Evolutionary conservation across 2,797 vertebrate species (phyloP), one percentile per base, ranked within the genome.

Genomic region (Carduelis carduelis): DNA sequence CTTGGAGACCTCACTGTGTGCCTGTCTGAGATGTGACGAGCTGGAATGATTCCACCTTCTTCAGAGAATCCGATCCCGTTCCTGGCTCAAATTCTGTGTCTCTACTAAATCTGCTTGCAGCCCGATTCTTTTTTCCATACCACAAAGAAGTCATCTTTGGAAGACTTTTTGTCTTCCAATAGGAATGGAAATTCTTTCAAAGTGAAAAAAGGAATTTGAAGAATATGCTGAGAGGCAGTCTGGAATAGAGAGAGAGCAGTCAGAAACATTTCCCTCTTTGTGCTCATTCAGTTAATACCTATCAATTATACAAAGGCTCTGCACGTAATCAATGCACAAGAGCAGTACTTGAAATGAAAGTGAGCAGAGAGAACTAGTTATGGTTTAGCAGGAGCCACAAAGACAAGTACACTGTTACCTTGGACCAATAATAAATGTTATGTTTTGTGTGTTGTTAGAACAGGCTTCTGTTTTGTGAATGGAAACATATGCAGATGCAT

Each of bases 381-480:
- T 59, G 71, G n/a, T 83, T 96, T 75, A 39, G 57, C 82, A 89
- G 41, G 32, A 80, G 35, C 44, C 70, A 85, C 80, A 87, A 56
- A 94, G 60, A 85, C 63, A 87, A 74, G 16, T 72, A 32, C 24
- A 50, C 43, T 41, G 49, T 27, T 88, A 60, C 12, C 77, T 96
- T 84, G 82, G 55, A 91, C 84, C 30, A 64, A 17, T 94, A 87
- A 74, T 82, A 66, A 88, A 71, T 82, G 43, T 89, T 95, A 23
- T 75, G 63, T 46, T 94, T 88, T 83, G 66, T 91, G 41, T 35
- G 46, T 90, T 96, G 44, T 64, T 75, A 78, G 66, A 85, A 66
- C 61, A 57, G 78, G 35, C 35, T 96, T 90, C 60, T 69, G 34
- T 94, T 94, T 96, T 91, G 34, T 88, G 82, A 97, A 92, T 50